Base-by-base conservation (phyloP, 2,888 invertebrate species). In the Amorpha juglandis region DNA sequence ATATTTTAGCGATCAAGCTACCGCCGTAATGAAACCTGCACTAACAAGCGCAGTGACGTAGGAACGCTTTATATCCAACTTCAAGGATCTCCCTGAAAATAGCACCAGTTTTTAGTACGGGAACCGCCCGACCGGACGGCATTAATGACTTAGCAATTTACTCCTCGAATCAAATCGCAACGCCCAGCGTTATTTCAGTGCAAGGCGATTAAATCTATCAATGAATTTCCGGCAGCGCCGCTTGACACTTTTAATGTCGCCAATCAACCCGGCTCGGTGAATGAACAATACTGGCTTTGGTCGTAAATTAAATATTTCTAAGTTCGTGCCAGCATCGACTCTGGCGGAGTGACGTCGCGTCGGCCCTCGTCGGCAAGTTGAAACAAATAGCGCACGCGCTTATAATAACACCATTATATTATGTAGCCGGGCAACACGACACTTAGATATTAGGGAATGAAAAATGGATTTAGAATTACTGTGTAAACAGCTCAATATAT, bases 201-300 rank as follows among this genome's bases (percentile, higher is more conserved):
- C 83, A 77, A 76, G 76, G 84, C 91, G 88, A 89, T 91, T 90
- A 91, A 92, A 91, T 90, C 92, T 91, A 92, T 92, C 92, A 92
- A 91, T 91, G 92, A 91, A 88, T 92, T 92, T 92, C 92, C 92
- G 92, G 91, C 90, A 90, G 80, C 79, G 78, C 76, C 74, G 86
- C 87, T 89, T 91, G 92, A 92, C 92, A 92, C 89, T 91, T 90
- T 90, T 91, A 90, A 91, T 91, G 89, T 89, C 90, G 89, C 84
- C 90, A 89, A 91, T 90, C 91, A 89, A 89, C 86, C 79, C 81
- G 78, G 81, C 79, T 81, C 84, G 86, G 82, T 91, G 86, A 91
- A 91, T 90, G 92, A 92, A 92, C 92, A 92, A 92, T 92, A 84
- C 90, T 80, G 79, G 58, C 80, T 77, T 74, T 71, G 83, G 80